phyloP scores from a whole-genome alignment of 2,888 invertebrate species.

The Operophtera brumata region DNA sequence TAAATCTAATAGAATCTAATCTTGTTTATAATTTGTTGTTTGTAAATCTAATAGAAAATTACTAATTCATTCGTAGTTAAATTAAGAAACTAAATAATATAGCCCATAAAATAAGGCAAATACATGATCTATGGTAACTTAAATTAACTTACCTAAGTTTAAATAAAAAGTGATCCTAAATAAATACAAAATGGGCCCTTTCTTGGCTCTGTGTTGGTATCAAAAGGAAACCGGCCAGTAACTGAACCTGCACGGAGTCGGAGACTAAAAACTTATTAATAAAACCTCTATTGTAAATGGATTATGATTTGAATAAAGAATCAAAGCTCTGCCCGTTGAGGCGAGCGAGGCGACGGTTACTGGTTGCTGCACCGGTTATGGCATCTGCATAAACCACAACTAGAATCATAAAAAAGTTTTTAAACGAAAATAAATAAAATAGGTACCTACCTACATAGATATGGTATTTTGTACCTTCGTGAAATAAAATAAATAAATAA shows the following conservation, averaged over 20 bases:
- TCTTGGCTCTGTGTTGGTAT: background rate
- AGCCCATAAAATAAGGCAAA: background rate
- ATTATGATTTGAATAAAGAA: constrained; percentile 59
- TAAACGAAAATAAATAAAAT: background rate
- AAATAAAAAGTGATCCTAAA: too few relatives aligned
- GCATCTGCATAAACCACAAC: constrained; percentile 34
- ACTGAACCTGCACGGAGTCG: constrained; percentile 25
- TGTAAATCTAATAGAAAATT: too few relatives aligned
- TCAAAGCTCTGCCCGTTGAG: constrained; percentile 58
- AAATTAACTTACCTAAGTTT: too few relatives aligned
- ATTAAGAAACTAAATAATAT: background rate
- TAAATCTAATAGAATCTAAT: too few relatives aligned
- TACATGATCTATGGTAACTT: background rate
- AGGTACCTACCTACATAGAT: too few relatives aligned
- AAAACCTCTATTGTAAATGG: constrained; percentile 53
- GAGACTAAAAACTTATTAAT: constrained; percentile 38
- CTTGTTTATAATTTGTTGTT: too few relatives aligned
- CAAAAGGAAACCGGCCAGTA: background rate
- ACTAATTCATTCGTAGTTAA: too few relatives aligned
- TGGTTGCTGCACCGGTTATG: constrained; percentile 33
- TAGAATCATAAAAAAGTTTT: background rate
- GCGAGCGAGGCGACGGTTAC: constrained; percentile 46
- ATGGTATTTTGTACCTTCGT: too few relatives aligned
- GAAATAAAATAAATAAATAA: too few relatives aligned
- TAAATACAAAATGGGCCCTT: too few relatives aligned